phyloP scores from a whole-genome alignment of 2,888 invertebrate species.

The Perdita meconis region DNA sequence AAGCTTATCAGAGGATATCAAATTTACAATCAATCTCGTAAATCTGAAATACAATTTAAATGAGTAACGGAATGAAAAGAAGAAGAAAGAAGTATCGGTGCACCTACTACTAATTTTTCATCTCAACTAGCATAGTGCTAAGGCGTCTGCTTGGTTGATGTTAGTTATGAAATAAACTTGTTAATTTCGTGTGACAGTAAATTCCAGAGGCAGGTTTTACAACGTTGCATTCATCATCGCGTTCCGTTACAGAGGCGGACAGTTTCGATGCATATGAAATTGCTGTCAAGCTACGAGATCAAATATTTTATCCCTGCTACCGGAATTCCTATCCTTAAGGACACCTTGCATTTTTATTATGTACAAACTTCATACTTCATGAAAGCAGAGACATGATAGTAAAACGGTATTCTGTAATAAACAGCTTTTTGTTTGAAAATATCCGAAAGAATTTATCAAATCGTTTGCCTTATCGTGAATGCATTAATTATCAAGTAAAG shows the following conservation, averaged over 20 bases:
- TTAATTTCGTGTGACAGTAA: constrained; percentile 54
- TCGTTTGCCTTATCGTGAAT: too few species aligned
- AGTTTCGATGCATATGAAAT: constrained; percentile 64
- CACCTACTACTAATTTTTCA: constrained; percentile 1
- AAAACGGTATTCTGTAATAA: too few species aligned
- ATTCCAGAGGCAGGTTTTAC: constrained; percentile 49
- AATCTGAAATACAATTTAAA: too few species aligned
- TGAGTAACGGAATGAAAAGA: neutral
- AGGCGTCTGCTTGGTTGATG: neutral
- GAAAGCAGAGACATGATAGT: too few species aligned
- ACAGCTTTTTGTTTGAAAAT: too few species aligned
- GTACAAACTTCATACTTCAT: too few species aligned
- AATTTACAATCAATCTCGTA: too few species aligned
- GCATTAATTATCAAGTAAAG: too few species aligned
- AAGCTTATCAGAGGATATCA: too few species aligned
- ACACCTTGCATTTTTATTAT: neutral
- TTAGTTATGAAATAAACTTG: constrained; percentile 53
- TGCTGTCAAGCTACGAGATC: constrained; percentile 42
- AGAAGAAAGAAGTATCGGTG: neutral
- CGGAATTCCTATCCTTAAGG: neutral
- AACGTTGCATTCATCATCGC: constrained; percentile 32
- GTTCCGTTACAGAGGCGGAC: constrained; percentile 50
- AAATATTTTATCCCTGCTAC: constrained; percentile 14
- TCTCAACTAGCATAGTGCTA: constrained; percentile 6
- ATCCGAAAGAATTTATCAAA: too few species aligned